Evolutionary conservation across 2,888 invertebrate genomes (phyloP).

Genomic region (Spisula solida): DNA sequence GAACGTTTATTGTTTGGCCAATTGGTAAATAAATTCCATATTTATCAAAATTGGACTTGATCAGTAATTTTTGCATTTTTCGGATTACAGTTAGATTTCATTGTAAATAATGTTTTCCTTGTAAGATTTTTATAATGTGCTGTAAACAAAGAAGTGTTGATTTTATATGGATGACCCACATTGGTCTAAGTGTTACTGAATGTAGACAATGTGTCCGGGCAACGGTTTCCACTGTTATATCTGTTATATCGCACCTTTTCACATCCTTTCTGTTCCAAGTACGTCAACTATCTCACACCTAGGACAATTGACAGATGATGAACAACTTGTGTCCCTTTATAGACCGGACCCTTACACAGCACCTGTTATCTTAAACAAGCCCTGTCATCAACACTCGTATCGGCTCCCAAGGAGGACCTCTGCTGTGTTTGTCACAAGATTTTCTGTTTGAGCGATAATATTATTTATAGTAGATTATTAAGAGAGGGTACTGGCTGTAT

Average conservation of each 20-base stretch:
- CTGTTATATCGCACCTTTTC: not conserved
- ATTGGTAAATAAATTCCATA: too few relatives aligned
- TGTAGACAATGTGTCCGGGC: too few relatives aligned
- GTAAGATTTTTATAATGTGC: too few relatives aligned
- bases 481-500: not conserved
- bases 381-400: conserved; percentile 6
- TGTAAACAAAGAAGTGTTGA: too few relatives aligned
- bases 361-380: not conserved
- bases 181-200: too few relatives aligned
- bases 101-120: too few relatives aligned
- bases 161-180: too few relatives aligned
- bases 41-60: too few relatives aligned
- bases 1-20: too few relatives aligned
- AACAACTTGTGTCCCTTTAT: not conserved
- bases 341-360: not conserved
- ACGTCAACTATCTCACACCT: not conserved
- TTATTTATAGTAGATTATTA: conserved; percentile 10
- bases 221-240: not conserved
- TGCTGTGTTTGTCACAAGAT: not conserved
- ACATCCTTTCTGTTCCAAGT: not conserved
- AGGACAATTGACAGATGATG: not conserved
- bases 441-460: conserved; percentile 14
- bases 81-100: too few relatives aligned
- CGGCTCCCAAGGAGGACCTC: not conserved
- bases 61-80: too few relatives aligned